Evolutionary conservation across 2,888 invertebrate species (phyloP), one percentile per base, ranked within the genome.

Genomic region (Lithophane leautieri): DNA sequence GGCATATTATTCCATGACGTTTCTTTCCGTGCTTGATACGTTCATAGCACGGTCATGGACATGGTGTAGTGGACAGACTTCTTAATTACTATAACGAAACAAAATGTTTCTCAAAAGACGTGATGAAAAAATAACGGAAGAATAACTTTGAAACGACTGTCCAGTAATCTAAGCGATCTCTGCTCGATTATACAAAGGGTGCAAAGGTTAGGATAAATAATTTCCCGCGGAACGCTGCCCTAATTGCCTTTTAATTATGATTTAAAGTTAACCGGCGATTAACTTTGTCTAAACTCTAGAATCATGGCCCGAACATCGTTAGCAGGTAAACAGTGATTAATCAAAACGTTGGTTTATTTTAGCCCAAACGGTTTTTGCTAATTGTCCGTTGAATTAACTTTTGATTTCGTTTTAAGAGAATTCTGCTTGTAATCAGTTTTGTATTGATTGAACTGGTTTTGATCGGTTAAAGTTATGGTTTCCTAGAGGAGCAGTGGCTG

Each of bases 171-270:
- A 77, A 86, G 70, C 73, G 83, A 75, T 76, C 78, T 74, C 73
- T 73, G 85, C 66, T 79, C 88, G 82, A 89, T 89, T 87, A 87
- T 76, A 81, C 82, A 84, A 87, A 83, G 84, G 88, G 86, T 84
- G 66, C 81, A 83, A 83, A 82, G 86, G 86, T 83, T 77, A 79
- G 85, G 73, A 76, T 86, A 88, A 88, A 89, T 89, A 89, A 88
- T 86, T 82, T 82, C 78, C 71, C 67, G 72, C 80, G 85, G 81
- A 65, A 80, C 83, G 73, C 83, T 78, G 81, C 81, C 84, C 85
- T 91, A 91, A 91, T 91, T 90, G 85, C 86, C 89, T 89, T 91
- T 91, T 91, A 91, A 91, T 91, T 91, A 89, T 90, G 88, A 89
- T 90, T 89, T 88, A 86, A 84, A 88, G 80, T 87, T 84, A 89